Evolutionary conservation across 2,113 vertebrate species (phyloP).

Genomic region (Clarias gariepinus): DNA sequence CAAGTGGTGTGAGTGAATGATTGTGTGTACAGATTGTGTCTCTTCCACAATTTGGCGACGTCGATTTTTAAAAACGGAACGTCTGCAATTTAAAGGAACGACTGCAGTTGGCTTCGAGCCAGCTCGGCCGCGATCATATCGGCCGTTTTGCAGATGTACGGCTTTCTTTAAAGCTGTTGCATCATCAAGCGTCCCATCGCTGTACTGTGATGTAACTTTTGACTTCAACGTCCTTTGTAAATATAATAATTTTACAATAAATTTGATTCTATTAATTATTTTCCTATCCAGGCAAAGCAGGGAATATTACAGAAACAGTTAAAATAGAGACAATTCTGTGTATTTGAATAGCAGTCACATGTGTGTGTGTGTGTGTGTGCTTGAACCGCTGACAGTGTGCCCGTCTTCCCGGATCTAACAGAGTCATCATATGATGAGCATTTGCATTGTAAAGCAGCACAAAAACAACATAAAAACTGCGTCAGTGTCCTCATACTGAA

Average conservation of each 20-base stretch:
- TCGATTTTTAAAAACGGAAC: too few relatives aligned
- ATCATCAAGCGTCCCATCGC: too few relatives aligned
- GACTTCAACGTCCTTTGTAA: neutral
- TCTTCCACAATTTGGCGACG: too few relatives aligned
- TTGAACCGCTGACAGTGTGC: neutral
- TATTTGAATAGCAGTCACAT: neutral
- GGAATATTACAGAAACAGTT: neutral
- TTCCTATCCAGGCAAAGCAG: neutral
- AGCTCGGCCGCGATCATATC: too few relatives aligned
- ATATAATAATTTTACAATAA: neutral
- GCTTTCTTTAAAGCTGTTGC: too few relatives aligned
- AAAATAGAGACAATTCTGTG: neutral
- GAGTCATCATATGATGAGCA: neutral
- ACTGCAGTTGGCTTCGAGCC: too few relatives aligned
- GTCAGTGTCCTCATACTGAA: neutral
- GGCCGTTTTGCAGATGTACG: too few relatives aligned
- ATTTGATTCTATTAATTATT: neutral
- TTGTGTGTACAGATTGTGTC: too few relatives aligned
- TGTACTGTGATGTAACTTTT: too few relatives aligned
- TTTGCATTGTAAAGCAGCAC: constrained; percentile 54
- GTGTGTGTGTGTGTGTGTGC: constrained; percentile 8
- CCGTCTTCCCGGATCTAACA: constrained; percentile 8
- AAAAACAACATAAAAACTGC: neutral
- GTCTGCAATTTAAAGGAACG: too few relatives aligned
- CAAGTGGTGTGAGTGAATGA: too few relatives aligned